Conservation (phyloP, 2,113 vertebrate species). For the Noctilio leporinus region DNA sequence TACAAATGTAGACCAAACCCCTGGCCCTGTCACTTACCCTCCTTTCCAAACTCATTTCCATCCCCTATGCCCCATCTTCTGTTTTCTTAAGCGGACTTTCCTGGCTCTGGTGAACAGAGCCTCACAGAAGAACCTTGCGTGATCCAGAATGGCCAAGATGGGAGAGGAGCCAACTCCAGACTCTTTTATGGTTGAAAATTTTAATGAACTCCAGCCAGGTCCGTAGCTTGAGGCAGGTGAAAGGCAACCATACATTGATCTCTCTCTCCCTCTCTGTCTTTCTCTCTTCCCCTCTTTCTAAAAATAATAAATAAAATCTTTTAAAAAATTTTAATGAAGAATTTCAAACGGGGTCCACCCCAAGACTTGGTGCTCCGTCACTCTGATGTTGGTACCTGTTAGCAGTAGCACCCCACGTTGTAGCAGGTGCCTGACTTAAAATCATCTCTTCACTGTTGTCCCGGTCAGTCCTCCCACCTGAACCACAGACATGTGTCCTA, state of each 20-base stretch:
- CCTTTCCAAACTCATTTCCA: neutral
- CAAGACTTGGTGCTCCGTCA: neutral
- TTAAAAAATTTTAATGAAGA: neutral
- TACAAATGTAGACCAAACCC: neutral
- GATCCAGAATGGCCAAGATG: neutral
- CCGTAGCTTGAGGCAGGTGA: too few species aligned
- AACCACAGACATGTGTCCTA: neutral
- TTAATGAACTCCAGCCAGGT: too few species aligned
- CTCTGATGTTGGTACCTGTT: neutral
- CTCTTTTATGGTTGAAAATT: neutral
- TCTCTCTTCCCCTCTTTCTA: too few species aligned
- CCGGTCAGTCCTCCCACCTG: neutral
- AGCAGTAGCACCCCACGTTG: accelerated
- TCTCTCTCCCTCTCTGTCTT: too few species aligned
- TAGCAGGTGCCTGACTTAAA: neutral
- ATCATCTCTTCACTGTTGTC: neutral
- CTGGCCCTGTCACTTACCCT: neutral
- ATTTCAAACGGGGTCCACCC: neutral
- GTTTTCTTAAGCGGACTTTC: neutral
- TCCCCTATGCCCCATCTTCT: neutral
- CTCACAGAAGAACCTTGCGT: neutral
- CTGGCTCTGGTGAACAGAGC: neutral
- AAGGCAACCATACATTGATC: too few species aligned
- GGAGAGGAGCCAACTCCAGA: neutral
- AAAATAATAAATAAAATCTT: too few species aligned